Evolutionary conservation across 1,140 invertebrate genomes (phyloP).

Genomic region (Nebria ingens): DNA sequence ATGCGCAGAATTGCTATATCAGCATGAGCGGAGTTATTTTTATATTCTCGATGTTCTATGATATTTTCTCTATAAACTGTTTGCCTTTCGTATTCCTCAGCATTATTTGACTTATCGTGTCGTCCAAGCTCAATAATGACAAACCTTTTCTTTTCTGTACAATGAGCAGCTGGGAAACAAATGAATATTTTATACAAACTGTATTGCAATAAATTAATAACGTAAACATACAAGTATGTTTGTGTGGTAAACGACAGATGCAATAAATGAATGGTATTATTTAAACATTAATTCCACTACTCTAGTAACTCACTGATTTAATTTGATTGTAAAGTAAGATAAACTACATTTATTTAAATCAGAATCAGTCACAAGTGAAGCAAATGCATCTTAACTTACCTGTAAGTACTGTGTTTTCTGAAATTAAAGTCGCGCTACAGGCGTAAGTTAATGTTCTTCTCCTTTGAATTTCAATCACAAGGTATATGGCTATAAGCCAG

Average conservation of each 20-base stretch:
- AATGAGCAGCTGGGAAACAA: neutral
- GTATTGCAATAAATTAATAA: neutral
- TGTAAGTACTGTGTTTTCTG: neutral
- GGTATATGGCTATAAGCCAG: neutral
- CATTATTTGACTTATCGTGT: neutral
- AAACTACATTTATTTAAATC: too few species aligned
- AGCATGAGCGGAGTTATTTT: neutral
- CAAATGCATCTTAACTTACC: too few species aligned
- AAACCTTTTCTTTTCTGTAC: neutral
- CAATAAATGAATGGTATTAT: neutral
- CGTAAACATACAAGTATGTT: too few species aligned
- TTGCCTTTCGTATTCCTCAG: neutral
- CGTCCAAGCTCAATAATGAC: neutral
- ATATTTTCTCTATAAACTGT: neutral
- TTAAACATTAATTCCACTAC: too few species aligned
- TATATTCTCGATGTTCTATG: neutral
- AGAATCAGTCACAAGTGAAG: too few species aligned
- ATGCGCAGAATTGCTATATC: too few species aligned
- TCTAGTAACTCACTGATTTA: too few species aligned
- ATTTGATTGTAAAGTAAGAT: too few species aligned
- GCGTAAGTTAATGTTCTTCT: neutral
- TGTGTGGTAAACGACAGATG: too few species aligned
- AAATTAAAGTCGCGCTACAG: neutral
- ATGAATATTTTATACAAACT: neutral
- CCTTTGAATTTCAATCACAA: neutral